These are phyloP conservation scores for Eilema depressum DNA, from an alignment of 2,888 invertebrate species.

Conservation along the genomic window DNA sequence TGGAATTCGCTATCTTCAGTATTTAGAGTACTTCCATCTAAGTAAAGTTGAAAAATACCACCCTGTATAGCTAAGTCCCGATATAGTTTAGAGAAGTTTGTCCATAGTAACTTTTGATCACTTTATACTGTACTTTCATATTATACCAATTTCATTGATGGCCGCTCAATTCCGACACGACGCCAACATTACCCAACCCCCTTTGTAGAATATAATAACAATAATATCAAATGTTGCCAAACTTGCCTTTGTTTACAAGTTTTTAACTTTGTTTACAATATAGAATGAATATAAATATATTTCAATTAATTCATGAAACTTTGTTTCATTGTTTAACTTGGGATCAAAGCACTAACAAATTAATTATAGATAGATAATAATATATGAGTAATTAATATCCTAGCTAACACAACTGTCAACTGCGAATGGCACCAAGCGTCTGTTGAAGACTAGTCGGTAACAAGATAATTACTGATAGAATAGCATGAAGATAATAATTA, in stretches of 20 bases:
- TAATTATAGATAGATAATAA: neutral
- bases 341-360: neutral
- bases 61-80: no score
- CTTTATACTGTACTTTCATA: no score
- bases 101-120: no score
- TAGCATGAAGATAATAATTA: neutral
- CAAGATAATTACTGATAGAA: neutral
- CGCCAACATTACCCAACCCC: no score
- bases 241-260: neutral
- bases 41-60: no score
- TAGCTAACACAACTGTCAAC: neutral
- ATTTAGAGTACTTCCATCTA: no score
- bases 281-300: no score
- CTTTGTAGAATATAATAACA: no score
- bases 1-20: no score
- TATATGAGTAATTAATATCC: neutral
- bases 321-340: neutral
- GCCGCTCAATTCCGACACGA: no score
- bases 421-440: constrained; percentile 3
- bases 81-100: no score
- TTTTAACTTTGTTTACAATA: neutral
- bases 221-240: neutral
- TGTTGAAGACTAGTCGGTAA: constrained; percentile 8
- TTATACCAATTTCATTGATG: no score
- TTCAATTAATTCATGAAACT: neutral